These are phyloP conservation scores for Andinoacara biseriatus DNA, from an alignment of 2,113 vertebrate species.

Conservation along the genomic window DNA sequence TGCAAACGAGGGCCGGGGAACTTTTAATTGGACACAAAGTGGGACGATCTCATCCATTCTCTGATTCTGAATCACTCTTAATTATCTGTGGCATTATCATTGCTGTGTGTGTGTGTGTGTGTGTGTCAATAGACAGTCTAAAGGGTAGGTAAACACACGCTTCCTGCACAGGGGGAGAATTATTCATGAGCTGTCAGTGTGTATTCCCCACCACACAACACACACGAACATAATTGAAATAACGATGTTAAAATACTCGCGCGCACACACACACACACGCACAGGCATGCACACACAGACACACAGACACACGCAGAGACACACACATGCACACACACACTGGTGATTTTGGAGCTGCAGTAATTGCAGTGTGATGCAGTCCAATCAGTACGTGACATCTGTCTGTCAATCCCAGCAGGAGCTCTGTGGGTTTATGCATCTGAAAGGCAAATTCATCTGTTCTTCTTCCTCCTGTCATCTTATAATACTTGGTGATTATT, in stretches of 20 bases:
- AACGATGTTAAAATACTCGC: conserved; percentile 42
- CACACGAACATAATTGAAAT: conserved; percentile 64
- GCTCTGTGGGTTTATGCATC: not conserved
- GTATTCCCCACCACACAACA: conserved; percentile 19
- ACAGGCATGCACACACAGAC: conserved; percentile 5
- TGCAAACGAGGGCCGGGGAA: not conserved
- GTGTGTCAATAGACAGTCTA: conserved; percentile 29
- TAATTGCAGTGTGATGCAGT: not conserved
- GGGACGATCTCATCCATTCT: conserved; percentile 33
- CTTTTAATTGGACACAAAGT: conserved; percentile 54
- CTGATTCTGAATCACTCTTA: conserved; percentile 44
- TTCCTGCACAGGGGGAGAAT: conserved; percentile 54
- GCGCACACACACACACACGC: not conserved
- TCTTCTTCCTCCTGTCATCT: not conserved
- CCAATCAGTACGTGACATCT: not conserved
- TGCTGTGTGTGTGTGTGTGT: conserved; percentile 24
- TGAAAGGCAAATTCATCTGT: not conserved
- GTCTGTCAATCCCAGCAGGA: not conserved
- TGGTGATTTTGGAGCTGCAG: not conserved
- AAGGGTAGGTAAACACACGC: conserved; percentile 66
- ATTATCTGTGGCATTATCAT: conserved; percentile 64
- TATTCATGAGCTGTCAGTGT: conserved; percentile 69
- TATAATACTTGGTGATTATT: not conserved
- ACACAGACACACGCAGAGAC: too few species aligned
- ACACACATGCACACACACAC: not conserved